Percentiles rank a stretch among this genome's conserved stretches.
phyloP scores from a whole-genome alignment of 2,888 invertebrate genomes.

The Nephrotoma guestfalica region DNA sequence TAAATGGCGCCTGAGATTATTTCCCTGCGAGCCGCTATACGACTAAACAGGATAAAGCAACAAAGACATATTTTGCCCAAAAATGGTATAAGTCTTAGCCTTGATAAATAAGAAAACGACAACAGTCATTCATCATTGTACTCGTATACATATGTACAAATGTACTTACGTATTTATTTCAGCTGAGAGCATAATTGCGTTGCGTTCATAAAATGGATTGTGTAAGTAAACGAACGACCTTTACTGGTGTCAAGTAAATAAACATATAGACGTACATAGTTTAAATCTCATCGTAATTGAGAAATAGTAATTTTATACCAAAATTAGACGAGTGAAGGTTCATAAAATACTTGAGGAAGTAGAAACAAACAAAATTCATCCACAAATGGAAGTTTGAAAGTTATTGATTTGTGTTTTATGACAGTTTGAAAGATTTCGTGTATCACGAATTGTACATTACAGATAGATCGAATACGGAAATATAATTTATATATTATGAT shows the following conservation, averaged over 20 bases:
- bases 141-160: not conserved
- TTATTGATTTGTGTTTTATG: not conserved
- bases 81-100: not conserved
- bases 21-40: not conserved
- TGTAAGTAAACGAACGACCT: not conserved
- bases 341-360: not conserved
- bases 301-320: not conserved
- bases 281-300: not conserved
- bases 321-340: not conserved
- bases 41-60: not conserved
- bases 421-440: not conserved
- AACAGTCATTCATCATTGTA: not conserved
- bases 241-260: not conserved
- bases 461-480: not conserved
- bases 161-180: not conserved
- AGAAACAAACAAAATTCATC: not conserved
- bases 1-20: not conserved
- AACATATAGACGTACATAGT: not conserved
- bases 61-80: not conserved
- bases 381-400: not conserved
- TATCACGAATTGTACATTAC: not conserved
- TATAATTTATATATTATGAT: not conserved
- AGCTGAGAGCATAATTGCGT: not conserved
- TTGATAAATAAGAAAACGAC: not conserved
- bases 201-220: not conserved